These are phyloP conservation scores for Sander lucioperca DNA, from an alignment of 2,113 vertebrate species.

Conservation along the genomic window DNA sequence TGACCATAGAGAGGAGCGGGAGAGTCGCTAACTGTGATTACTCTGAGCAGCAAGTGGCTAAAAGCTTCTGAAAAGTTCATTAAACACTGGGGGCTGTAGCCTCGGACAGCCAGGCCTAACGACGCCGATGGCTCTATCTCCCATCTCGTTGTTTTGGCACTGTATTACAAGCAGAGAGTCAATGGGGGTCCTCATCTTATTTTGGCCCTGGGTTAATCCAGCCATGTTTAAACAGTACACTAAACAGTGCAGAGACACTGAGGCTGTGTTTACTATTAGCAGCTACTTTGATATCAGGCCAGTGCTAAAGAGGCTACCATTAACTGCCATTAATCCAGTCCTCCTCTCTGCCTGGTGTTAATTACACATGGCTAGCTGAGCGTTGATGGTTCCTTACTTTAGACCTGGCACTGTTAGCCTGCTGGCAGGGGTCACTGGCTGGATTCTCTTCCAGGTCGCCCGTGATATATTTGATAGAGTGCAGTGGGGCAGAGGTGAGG, in stretches of 20 bases:
- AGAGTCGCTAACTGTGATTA: too few relatives aligned
- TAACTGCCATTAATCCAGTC: slow-evolving; percentile 31
- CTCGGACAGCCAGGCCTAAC: too few relatives aligned
- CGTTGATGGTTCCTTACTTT: slow-evolving; percentile 18
- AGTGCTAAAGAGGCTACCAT: slow-evolving; percentile 41
- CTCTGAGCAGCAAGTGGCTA: too few relatives aligned
- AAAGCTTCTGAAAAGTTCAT: too few relatives aligned
- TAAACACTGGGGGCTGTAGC: too few relatives aligned
- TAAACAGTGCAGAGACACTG: background rate
- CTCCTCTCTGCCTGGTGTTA: slow-evolving; percentile 40
- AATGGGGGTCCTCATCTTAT: too few relatives aligned
- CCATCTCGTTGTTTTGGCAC: too few relatives aligned
- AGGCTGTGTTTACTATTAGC: slow-evolving; percentile 28
- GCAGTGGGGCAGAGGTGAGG: slow-evolving; percentile 28
- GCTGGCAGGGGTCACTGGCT: slow-evolving; percentile 36
- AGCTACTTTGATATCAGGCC: slow-evolving; percentile 12
- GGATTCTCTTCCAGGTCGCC: slow-evolving; percentile 37
- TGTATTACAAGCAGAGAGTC: too few relatives aligned
- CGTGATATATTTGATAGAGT: background rate
- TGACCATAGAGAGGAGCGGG: too few relatives aligned
- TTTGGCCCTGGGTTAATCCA: background rate
- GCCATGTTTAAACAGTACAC: background rate
- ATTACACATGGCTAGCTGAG: slow-evolving; percentile 46
- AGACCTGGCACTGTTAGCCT: slow-evolving; percentile 25
- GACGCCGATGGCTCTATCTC: too few relatives aligned